Evolutionary conservation across 2,888 invertebrate genomes (phyloP).

Genomic region (Venusia cambrica): DNA sequence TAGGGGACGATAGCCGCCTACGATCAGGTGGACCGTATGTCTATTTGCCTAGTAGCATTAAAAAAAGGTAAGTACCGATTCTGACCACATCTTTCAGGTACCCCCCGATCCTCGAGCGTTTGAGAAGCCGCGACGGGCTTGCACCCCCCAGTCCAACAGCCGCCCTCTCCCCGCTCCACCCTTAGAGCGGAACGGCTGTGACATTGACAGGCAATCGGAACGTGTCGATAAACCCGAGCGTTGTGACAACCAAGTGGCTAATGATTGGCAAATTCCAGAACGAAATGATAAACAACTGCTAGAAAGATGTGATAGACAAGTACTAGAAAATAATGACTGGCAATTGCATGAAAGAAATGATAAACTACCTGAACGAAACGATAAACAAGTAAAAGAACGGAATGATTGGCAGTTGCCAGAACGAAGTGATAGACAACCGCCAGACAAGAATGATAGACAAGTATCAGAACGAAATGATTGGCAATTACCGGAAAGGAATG

Average conservation of each 20-base stretch:
- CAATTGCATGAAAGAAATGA: conserved; percentile 21
- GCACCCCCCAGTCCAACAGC: conserved; percentile 70
- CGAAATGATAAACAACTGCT: too few species aligned
- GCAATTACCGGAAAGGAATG: conserved; percentile 17
- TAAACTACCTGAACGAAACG: conserved; percentile 18
- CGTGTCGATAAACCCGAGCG: too few species aligned
- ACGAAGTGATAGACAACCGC: conserved; percentile 26
- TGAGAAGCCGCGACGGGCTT: conserved; percentile 68
- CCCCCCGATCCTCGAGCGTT: conserved; percentile 73
- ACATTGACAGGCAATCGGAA: conserved; percentile 32
- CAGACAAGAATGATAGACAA: conserved; percentile 20
- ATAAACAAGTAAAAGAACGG: conserved; percentile 29
- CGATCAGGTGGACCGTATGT: too few species aligned
- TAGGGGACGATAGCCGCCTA: too few species aligned
- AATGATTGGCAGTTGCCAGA: too few species aligned
- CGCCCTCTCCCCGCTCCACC: conserved; percentile 69
- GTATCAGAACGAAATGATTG: conserved; percentile 21
- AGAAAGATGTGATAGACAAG: conserved; percentile 27
- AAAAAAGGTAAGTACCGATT: not conserved
- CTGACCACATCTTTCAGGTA: conserved; percentile 46
- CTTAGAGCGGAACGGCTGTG: conserved; percentile 42
- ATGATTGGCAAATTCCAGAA: too few species aligned
- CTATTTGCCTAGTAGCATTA: too few species aligned
- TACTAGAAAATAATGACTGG: conserved; percentile 20
- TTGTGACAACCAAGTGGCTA: too few species aligned